Evolutionary conservation across 1,140 invertebrate species (phyloP).

Genomic region (Vollenhovia emeryi): DNA sequence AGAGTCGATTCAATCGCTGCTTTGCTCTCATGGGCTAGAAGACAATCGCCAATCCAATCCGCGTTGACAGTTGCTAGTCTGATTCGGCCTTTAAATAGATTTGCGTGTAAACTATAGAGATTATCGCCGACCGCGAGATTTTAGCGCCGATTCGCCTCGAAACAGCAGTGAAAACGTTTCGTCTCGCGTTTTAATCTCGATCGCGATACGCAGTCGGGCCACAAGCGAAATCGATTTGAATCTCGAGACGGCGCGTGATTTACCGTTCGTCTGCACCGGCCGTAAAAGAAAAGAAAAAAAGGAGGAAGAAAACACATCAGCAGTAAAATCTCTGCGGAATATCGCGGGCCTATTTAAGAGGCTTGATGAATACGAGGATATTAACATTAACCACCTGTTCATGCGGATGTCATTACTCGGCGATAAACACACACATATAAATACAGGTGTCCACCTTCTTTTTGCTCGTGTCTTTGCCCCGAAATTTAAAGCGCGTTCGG

Average conservation of each 20-base stretch:
- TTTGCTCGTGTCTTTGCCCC: background rate
- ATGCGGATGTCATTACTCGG: background rate
- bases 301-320: background rate
- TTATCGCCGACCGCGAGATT: background rate
- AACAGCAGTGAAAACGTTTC: background rate
- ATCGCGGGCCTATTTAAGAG: background rate
- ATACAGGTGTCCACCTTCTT: background rate
- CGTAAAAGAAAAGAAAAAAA: conserved; percentile 1
- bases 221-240: conserved; percentile 41
- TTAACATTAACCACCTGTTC: conserved; percentile 26
- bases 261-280: conserved; percentile 24
- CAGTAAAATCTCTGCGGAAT: background rate
- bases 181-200: conserved; percentile 20
- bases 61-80: too few species aligned
- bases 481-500: background rate
- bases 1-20: too few species aligned
- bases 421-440: conserved; percentile 5
- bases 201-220: conserved; percentile 30
- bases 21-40: too few species aligned
- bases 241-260: conserved; percentile 27
- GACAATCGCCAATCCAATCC: too few species aligned
- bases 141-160: background rate
- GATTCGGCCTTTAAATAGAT: background rate
- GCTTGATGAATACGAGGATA: background rate
- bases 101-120: background rate